phyloP scores from a whole-genome alignment of 2,797 vertebrate genomes.

The Streptopelia turtur region DNA sequence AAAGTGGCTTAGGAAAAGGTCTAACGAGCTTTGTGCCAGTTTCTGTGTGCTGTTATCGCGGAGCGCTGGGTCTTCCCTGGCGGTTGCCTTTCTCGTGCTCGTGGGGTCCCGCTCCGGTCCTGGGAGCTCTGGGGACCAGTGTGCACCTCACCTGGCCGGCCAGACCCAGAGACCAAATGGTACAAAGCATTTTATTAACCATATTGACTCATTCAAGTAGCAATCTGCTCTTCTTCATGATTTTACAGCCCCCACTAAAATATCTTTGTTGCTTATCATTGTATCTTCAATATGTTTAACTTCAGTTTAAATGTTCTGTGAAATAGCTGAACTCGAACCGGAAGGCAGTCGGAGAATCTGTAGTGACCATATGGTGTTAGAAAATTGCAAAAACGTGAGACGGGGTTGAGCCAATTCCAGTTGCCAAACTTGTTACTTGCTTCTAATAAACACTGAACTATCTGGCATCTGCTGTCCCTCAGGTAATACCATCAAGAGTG shows the following conservation, averaged over 20 bases:
- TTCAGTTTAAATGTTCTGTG: constrained; percentile 49
- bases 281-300: constrained; percentile 42
- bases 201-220: background rate
- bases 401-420: constrained; percentile 32
- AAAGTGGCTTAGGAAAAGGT: background rate
- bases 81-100: background rate
- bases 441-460: constrained; percentile 67
- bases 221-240: background rate
- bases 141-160: background rate
- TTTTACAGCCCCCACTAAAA: background rate
- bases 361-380: constrained; percentile 69
- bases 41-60: background rate
- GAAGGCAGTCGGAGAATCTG: constrained; percentile 56
- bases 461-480: constrained; percentile 72
- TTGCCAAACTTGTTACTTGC: constrained; percentile 63
- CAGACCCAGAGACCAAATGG: background rate
- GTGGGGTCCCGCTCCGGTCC: background rate
- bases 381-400: constrained; percentile 60
- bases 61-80: background rate
- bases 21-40: background rate
- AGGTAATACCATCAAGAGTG: constrained; percentile 59
- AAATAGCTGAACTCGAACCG: constrained; percentile 54
- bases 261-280: background rate
- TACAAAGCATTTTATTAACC: background rate
- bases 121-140: background rate